Evolutionary conservation across 2,797 vertebrate genomes (phyloP).

Genomic region (Acanthurus tractus): DNA sequence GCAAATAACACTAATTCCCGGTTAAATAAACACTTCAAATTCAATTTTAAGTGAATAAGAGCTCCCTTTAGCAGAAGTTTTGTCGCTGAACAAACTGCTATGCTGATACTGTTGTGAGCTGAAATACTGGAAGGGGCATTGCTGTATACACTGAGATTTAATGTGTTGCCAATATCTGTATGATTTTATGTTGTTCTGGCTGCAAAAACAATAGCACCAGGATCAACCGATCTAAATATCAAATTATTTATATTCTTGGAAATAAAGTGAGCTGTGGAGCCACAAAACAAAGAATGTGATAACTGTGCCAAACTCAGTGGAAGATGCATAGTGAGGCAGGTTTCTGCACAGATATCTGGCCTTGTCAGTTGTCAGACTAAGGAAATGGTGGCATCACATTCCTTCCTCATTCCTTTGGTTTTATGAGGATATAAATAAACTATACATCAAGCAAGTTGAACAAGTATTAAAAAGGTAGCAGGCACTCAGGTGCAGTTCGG

Average conservation of each 20-base stretch:
- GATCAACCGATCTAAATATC: too few relatives aligned
- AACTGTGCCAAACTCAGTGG: not conserved
- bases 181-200: not conserved
- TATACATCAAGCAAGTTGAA: not conserved
- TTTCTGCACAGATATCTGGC: not conserved
- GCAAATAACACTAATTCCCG: too few relatives aligned
- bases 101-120: not conserved
- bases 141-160: not conserved
- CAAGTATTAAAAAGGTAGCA: not conserved
- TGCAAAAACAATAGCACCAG: not conserved
- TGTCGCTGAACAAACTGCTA: not conserved
- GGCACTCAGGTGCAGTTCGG: not conserved
- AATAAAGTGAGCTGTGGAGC: too few relatives aligned
- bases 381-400: not conserved
- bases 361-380: not conserved
- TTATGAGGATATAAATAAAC: not conserved
- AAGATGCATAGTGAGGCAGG: not conserved
- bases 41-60: not conserved
- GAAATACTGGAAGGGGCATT: not conserved
- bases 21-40: not conserved
- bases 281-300: too few relatives aligned
- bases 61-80: not conserved
- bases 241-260: too few relatives aligned
- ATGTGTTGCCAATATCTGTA: not conserved
- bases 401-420: slow-evolving; percentile 1